Base-by-base conservation (phyloP, 1,140 invertebrate genomes). In the Drosophila obscura region DNA sequence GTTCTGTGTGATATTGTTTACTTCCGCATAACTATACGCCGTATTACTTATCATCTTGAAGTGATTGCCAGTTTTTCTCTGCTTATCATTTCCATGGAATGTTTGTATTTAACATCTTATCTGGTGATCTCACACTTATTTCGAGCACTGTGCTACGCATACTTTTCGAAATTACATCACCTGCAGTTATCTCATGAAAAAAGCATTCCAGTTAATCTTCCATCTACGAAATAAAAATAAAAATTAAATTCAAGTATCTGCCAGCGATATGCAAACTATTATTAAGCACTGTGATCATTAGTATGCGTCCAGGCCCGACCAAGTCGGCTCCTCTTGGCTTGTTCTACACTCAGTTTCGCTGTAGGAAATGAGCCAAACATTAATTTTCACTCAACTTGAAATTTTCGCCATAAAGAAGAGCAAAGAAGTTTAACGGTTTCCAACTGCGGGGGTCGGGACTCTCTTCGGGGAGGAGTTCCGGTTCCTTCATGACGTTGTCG, bases 331-430 rank as follows among this genome's bases (percentile, higher is more conserved):
- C 61, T 49, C 59, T 67, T 64, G 26, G 53, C 22, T 74, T 19
- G 19, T 19, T 64, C 50, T 59, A 74, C 79, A 69, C 68, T 45
- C 43, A 71, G 74, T 82, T 78, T 65, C 61, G 68, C 63, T 64
- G 61, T 73, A 72, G 60, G 65, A 73, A 61, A 77, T 67, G 63
- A 84, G 64, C 51, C 44, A 59, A 43, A 52, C 69, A 81, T 68
- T 75, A 55, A 68, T 72, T 64, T 82, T 71, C 51, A 64, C 72
- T 57, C 61, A 68, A 64, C 45, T 64, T 50, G 15, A 41, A 63
- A 8, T 78, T 77, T 81, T 87, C 58, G 78, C 77, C 82, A 75
- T 61, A 78, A 58, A 67, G 65, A 48, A 65, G 53, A 69, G 56
- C 68, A 39, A 28, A 28, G 41, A 16, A 64, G 66, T 76, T 84